Evolutionary conservation across 2,797 vertebrate genomes (phyloP), one percentile per base, ranked within the genome.

Genomic region (Poeciliopsis gracilis): DNA sequence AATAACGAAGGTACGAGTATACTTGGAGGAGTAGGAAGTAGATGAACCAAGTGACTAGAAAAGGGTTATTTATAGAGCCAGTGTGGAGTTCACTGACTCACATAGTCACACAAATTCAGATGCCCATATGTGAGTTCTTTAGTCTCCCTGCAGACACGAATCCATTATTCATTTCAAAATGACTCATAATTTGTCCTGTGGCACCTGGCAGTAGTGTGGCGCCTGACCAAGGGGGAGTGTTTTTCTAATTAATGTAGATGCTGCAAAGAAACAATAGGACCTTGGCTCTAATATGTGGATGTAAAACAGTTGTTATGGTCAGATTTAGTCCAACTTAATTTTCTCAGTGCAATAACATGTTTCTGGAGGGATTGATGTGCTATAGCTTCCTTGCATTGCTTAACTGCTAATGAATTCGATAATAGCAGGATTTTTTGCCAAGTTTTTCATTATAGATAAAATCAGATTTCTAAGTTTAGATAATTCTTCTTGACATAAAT

Each of bases 131-230:
- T 93, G 90, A 90, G 89, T 91, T 83, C 82, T 87, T 84, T 75
- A 84, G 77, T 89, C 84, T 90, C 92, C 93, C 90, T 79, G 89
- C 88, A 94, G 93, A 92, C 86, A 91, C 79, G 88, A 89, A 94
- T 95, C 92, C 88, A 94, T 95, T 95, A 95, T 96, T 95, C 92
- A 95, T 96, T 92, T 95, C 79, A 93, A 94, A 93, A 94, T 95
- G 93, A 96, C 94, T 95, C 91, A 95, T 95, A 94, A 92, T 93
- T 91, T 47, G 87, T 90, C 93, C 91, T 45, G 87, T 94, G 90
- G 92, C 86, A 92, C 86, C 91, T 93, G 91, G 92, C 91, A 85
- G 80, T 82, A 83, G 88, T 92, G 89, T 89, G 88, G 90, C 28
- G 79, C 88, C 90, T 91, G 92, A 92, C 93, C 89, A 84, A 82